These are phyloP conservation scores for Yasuhikotakia modesta DNA, from an alignment of 2,797 vertebrate species.

Conservation along the genomic window DNA sequence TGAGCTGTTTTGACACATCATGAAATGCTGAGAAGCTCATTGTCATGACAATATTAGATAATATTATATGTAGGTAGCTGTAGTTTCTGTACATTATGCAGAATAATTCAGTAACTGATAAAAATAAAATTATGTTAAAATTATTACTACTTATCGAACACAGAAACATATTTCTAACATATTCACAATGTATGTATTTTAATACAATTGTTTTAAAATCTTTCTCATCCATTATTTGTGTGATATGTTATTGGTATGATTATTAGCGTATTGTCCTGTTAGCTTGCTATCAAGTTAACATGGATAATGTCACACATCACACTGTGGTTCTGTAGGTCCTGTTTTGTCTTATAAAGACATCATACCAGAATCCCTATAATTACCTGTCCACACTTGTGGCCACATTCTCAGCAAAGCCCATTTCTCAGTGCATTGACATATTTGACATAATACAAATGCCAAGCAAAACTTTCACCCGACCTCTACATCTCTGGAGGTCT, in stretches of 20 bases:
- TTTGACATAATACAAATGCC: constrained; percentile 45
- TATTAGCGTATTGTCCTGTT: not conserved
- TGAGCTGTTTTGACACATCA: not conserved
- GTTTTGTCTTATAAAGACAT: constrained; percentile 9
- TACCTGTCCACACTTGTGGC: constrained; percentile 20
- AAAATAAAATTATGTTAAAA: no score
- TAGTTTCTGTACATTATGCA: not conserved
- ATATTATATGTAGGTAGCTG: not conserved
- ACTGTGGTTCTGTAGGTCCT: not conserved
- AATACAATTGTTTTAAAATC: no score
- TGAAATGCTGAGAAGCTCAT: not conserved
- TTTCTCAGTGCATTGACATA: constrained; percentile 46
- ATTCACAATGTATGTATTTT: no score
- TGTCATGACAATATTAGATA: not conserved
- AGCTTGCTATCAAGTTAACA: not conserved
- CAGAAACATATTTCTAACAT: no score
- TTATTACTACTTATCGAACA: no score
- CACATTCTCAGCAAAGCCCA: constrained; percentile 38
- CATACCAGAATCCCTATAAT: constrained; percentile 8
- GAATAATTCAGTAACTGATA: not conserved
- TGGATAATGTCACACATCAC: not conserved
- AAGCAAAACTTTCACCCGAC: constrained; percentile 55
- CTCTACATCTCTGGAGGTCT: constrained; percentile 44
- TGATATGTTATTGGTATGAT: not conserved
- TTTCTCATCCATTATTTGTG: not conserved